These are phyloP conservation scores for Peucedramus taeniatus DNA, from an alignment of 2,113 vertebrate species.

Conservation along the genomic window DNA sequence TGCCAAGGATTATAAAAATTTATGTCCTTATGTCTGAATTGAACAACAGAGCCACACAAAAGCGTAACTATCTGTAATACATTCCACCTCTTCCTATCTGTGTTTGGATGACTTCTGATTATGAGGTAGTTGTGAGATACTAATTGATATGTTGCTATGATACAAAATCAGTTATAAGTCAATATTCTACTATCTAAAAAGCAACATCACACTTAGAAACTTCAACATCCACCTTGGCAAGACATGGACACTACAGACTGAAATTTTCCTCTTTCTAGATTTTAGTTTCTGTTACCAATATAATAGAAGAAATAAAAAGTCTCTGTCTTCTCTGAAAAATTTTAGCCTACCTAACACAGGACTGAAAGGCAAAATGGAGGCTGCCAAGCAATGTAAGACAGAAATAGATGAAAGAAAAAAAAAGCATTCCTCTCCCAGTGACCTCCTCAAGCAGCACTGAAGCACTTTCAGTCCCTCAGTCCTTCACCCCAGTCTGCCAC, in stretches of 20 bases:
- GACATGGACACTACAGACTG: neutral
- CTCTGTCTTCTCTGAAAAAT: neutral
- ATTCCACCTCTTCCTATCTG: neutral
- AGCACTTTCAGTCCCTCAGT: neutral
- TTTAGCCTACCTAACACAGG: neutral
- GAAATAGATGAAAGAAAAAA: neutral
- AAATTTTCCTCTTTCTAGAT: neutral
- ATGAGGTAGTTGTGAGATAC: neutral
- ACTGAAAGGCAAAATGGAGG: neutral
- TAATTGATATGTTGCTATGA: neutral
- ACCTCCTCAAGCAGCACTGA: neutral
- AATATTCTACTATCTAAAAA: neutral
- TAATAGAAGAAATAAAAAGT: neutral
- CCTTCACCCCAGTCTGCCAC: neutral
- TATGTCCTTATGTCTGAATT: slow-evolving; percentile 31
- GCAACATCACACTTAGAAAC: neutral
- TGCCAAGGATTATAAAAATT: slow-evolving; percentile 52
- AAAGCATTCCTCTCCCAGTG: neutral
- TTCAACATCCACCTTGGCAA: neutral
- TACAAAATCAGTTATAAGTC: neutral
- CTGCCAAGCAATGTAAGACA: neutral
- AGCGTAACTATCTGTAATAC: neutral
- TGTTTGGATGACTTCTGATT: neutral
- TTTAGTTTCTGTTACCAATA: neutral
- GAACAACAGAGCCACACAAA: slow-evolving; percentile 10